Conservation (phyloP, 2,888 invertebrate genomes). For the Rotaria magnacalcarata region DNA sequence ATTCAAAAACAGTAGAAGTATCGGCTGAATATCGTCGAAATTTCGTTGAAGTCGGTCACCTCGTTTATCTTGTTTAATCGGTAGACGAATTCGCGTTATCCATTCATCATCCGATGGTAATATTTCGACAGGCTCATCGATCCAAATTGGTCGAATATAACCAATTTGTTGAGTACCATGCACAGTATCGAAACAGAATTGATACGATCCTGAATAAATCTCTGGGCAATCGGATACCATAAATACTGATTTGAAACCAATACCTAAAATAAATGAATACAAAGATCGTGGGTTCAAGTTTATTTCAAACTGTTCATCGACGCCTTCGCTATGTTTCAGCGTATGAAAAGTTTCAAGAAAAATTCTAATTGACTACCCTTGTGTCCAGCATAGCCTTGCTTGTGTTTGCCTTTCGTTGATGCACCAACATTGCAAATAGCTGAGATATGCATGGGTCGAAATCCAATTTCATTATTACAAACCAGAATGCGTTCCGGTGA, state of each 20-base stretch:
- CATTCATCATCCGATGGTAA: constrained; percentile 48
- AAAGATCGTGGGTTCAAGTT: too few species aligned
- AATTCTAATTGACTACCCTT: constrained; percentile 51
- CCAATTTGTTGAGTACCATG: constrained; percentile 54
- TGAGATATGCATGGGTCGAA: constrained; percentile 53
- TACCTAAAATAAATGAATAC: constrained; percentile 48
- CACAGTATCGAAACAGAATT: constrained; percentile 56
- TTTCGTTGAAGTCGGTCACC: constrained; percentile 52
- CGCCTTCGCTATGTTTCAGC: too few species aligned
- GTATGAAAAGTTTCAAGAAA: too few species aligned
- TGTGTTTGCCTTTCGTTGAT: constrained; percentile 58
- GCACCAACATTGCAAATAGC: constrained; percentile 59
- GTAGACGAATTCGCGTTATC: constrained; percentile 55
- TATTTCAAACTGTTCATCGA: too few species aligned
- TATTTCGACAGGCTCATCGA: constrained; percentile 28
- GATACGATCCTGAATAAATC: constrained; percentile 57
- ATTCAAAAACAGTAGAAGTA: constrained; percentile 57
- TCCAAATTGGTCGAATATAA: constrained; percentile 58
- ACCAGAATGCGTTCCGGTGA: constrained; percentile 51
- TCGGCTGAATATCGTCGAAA: constrained; percentile 58
- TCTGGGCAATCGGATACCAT: constrained; percentile 56
- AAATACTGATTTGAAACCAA: constrained; percentile 56
- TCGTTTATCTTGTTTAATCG: constrained; percentile 52
- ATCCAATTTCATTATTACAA: constrained; percentile 58
- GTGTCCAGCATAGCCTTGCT: constrained; percentile 58